Conservation (phyloP, 2,888 invertebrate species). For the Andrena fulva region DNA sequence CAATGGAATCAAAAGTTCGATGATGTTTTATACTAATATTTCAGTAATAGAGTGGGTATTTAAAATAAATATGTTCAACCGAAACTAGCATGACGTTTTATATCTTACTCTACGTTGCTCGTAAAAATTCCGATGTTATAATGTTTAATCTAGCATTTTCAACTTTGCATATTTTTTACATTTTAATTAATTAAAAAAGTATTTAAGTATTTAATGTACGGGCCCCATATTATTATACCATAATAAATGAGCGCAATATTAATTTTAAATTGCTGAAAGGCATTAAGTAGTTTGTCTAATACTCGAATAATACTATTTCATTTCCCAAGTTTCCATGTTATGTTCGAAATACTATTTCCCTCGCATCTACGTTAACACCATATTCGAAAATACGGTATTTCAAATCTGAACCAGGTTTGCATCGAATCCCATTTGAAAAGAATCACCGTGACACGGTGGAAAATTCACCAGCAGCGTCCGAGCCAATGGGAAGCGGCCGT, state of each 20-base stretch:
- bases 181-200: neutral
- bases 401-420: conserved; percentile 1
- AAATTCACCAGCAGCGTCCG: conserved; percentile 23
- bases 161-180: neutral
- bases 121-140: too few species aligned
- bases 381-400: neutral
- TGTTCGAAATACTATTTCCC: neutral
- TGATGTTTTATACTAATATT: conserved; percentile 33
- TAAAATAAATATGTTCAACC: conserved; percentile 29
- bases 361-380: neutral
- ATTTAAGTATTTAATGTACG: too few species aligned
- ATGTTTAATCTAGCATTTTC: too few species aligned
- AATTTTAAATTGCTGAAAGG: too few species aligned
- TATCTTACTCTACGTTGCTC: neutral
- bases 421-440: conserved; percentile 32
- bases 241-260: too few species aligned
- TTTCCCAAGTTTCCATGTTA: neutral
- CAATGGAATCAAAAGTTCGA: conserved; percentile 1
- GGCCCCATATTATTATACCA: too few species aligned
- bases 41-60: conserved; percentile 9
- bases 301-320: neutral
- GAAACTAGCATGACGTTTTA: neutral
- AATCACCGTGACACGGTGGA: neutral
- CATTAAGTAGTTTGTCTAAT: neutral
- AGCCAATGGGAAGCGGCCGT: conserved; percentile 43